These are phyloP conservation scores for Uropetala carovei DNA, from an alignment of 2,888 invertebrate species.

Conservation along the genomic window DNA sequence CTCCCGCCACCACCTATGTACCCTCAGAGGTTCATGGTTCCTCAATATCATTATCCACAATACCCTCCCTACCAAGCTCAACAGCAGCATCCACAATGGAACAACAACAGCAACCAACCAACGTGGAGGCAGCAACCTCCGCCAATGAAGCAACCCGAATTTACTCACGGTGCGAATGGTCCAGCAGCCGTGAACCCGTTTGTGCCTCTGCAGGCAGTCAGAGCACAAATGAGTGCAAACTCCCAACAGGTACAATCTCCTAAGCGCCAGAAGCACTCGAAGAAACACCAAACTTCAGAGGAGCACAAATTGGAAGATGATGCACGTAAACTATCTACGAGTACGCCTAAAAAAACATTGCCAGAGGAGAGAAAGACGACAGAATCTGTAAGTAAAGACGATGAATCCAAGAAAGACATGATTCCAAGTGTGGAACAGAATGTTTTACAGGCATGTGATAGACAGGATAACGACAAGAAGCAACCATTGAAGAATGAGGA, in stretches of 20 bases:
- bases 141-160: not conserved
- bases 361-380: not conserved
- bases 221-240: constrained; percentile 72
- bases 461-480: not conserved
- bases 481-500: not conserved
- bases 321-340: not conserved
- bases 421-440: not conserved
- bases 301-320: not conserved
- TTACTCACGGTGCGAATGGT: not conserved
- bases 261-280: not conserved
- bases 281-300: not conserved
- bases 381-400: not conserved
- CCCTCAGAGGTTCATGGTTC: not conserved
- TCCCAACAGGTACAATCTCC: not conserved
- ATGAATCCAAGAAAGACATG: not conserved
- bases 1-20: not conserved
- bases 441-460: not conserved
- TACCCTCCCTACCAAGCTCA: not conserved
- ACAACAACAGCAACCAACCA: not conserved
- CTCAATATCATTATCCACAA: not conserved
- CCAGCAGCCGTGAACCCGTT: constrained; percentile 72
- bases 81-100: not conserved
- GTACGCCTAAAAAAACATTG: not conserved
- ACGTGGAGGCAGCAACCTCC: not conserved
- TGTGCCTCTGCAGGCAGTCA: constrained; percentile 78